A percentile compares a stretch with the other conserved stretches of the same genome.
Conservation (phyloP, 2,888 invertebrate genomes). For the Athalia rosae region DNA sequence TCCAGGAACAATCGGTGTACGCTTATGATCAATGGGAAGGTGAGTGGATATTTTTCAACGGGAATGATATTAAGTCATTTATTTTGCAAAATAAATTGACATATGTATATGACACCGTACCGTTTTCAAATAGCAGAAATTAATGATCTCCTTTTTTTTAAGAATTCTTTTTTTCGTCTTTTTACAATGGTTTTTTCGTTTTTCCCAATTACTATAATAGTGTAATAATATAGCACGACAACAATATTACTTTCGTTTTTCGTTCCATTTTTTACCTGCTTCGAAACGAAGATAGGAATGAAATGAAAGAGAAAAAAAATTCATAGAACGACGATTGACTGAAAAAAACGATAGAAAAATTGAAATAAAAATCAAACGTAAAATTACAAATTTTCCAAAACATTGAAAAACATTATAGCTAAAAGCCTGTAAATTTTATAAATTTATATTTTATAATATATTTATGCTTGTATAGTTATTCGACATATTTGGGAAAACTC, state of each 20-base stretch:
- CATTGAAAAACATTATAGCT: constrained; percentile 19
- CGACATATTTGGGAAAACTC: not conserved
- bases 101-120: constrained; percentile 66
- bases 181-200: not conserved
- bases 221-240: constrained; percentile 56
- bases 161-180: too few species aligned
- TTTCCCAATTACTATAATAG: constrained; percentile 44
- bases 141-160: constrained; percentile 56
- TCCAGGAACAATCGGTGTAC: too few species aligned
- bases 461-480: too few species aligned
- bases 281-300: constrained; percentile 43
- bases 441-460: too few species aligned
- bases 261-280: constrained; percentile 53
- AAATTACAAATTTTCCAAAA: constrained; percentile 31
- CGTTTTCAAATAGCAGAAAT: constrained; percentile 63
- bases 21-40: constrained; percentile 22
- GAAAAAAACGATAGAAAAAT: not conserved
- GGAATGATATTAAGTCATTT: constrained; percentile 55
- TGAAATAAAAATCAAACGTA: not conserved
- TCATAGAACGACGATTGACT: not conserved
- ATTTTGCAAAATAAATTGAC: constrained; percentile 72
- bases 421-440: constrained; percentile 35
- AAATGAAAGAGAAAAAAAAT: not conserved
- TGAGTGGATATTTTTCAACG: not conserved
- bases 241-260: constrained; percentile 62